Base-by-base conservation (phyloP, 2,797 vertebrate species). In the Pyrrhura leucotis region DNA sequence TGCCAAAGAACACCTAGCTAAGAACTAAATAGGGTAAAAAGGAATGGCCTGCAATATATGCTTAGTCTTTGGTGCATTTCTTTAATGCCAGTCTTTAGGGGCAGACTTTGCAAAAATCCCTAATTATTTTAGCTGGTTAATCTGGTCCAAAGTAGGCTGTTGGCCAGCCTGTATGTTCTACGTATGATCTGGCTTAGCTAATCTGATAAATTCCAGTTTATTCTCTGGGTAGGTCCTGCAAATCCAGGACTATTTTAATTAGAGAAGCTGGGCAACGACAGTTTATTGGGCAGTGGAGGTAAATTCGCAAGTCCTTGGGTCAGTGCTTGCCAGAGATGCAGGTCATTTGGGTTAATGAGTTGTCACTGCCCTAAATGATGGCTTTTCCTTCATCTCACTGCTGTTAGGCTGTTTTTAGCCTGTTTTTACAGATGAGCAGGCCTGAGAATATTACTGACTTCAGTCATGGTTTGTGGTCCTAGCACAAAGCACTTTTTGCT, bases 161-260 rank as follows among this genome's bases (percentile, higher is more conserved):
- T 96, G 96, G 96, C 96, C 96, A 96, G 96, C 77, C 93, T 96
- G 78, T 90, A 93, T 68, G 88, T 80, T 95, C 90, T 91, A 90
- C 48, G 61, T 95, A 90, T 95, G 93, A 96, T 95, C 91, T 95
- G 95, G 65, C 94, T 97, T 95, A 96, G 94, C 93, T 96, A 96
- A 97, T 97, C 95, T 96, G 96, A 96, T 96, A 96, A 96, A 95
- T 97, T 96, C 93, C 88, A 91, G 94, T 96, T 96, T 97, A 96
- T 95, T 97, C 94, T 95, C 89, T 95, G 91, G 91, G 94, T 96
- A 96, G 95, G 91, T 91, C 91, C 92, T 90, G 74, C 91, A 96
- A 96, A 96, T 97, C 96, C 96, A 95, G 93, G 96, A 96, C 95
- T 95, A 95, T 96, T 96, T 96, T 96, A 96, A 96, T 97, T 95